Base-by-base conservation (phyloP, 2,888 invertebrate genomes). In the Ophion ellenae region DNA sequence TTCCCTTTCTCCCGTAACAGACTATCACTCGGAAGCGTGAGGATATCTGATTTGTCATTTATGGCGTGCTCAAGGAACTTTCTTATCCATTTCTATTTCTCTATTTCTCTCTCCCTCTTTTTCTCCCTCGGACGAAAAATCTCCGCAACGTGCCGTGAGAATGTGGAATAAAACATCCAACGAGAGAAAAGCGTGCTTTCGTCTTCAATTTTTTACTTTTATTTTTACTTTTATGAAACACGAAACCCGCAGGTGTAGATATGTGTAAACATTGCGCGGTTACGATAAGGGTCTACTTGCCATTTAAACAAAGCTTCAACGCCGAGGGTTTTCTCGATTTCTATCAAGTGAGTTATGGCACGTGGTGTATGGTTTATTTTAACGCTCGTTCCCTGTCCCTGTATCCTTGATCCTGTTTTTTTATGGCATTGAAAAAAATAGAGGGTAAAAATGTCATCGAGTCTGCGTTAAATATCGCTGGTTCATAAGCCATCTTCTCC, bases 321-420 rank as follows among this genome's bases (percentile, higher is more conserved):
- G 59, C 74, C 74, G 40, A 81, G 64, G 69, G 57, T 69, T 85
- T 85, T 85, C 57, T 63, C 66, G 81, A 85, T 78, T 71, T 14
- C 81, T 85, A 81, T 78, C 74, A 20, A 53, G 40, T 74, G 63
- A 80, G 63, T 80, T 81, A 78, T 74, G 67, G 73, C 63, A 69
- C 57, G 28, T 78, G 45, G 71, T 57, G 74, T 78, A 45, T 74
- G 57, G 71, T 57, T 81, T 74, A 80, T 80, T 76, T 84, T 66
- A 75, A 83, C 69, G 64, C n/a, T 63, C 57, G 40, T 78, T 6
- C 71, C 14, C 45, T 36, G 63, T 20, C 28, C 2, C 61, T 40
- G 53, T 64, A 20, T 40, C 47, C 45, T 64, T 17, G 53, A 53
- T 53, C 53, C 17, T 53, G 53, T 14, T 17, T 3, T 2, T 53